Conservation (phyloP, 1,140 invertebrate genomes). For the Bactericera cockerelli region DNA sequence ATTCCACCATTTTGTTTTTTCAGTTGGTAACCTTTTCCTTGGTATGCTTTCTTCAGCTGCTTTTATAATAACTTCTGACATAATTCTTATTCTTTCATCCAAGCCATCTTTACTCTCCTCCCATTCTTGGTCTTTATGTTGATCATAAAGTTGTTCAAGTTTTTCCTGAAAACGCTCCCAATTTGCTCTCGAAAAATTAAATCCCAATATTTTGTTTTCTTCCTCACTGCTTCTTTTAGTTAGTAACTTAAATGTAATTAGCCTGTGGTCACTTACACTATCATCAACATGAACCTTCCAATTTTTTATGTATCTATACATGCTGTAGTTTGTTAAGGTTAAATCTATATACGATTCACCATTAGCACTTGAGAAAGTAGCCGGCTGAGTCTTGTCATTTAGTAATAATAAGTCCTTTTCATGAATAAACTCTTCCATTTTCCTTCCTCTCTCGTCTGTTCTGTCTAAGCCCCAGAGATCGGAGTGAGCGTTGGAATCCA, state of each 20-base stretch:
- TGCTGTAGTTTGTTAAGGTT: not conserved
- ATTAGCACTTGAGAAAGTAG: not conserved
- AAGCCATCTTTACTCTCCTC: not conserved
- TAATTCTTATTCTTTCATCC: not conserved
- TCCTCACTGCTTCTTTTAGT: not conserved
- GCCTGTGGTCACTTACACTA: not conserved
- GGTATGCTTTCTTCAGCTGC: not conserved
- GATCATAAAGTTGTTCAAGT: not conserved
- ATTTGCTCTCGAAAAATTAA: not conserved
- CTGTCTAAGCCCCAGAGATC: not conserved
- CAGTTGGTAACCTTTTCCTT: not conserved
- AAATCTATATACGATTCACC: slow-evolving; percentile 8
- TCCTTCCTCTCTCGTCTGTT: not conserved
- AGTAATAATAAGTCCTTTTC: not conserved
- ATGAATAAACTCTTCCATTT: not conserved
- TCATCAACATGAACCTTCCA: slow-evolving; percentile 5
- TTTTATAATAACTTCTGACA: not conserved
- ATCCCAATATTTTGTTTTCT: not conserved
- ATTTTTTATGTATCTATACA: not conserved
- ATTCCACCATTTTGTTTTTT: slow-evolving; percentile 1
- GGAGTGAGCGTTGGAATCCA: not conserved
- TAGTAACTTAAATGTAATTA: not conserved
- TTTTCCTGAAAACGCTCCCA: not conserved
- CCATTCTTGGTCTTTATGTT: not conserved
- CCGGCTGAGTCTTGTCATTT: not conserved